Evolutionary conservation across 1,140 invertebrate species (phyloP).

Genomic region (Monomorium pharaonis): DNA sequence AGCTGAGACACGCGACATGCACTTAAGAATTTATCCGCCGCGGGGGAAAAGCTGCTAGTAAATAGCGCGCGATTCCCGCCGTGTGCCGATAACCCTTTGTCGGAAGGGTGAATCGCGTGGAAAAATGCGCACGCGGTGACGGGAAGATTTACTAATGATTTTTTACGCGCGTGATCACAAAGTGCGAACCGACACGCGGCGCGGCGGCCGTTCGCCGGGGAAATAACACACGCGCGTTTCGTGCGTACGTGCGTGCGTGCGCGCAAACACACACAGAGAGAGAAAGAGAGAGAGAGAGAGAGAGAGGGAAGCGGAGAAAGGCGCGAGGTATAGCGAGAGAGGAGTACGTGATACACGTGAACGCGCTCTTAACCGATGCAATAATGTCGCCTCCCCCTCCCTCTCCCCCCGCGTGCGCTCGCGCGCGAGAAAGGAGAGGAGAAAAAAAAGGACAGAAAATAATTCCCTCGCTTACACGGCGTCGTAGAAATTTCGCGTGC

Average conservation of each 20-base stretch:
- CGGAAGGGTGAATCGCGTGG: slow-evolving; percentile 2
- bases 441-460: slow-evolving; percentile 25
- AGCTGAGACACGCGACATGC: slow-evolving; percentile 25
- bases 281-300: too few species aligned
- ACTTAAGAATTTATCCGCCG: slow-evolving; percentile 22
- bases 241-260: slow-evolving; percentile 28
- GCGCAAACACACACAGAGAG: too few species aligned
- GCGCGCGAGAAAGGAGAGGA: neutral
- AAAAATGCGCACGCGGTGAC: neutral
- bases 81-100: slow-evolving; percentile 21
- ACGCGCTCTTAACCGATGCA: slow-evolving; percentile 74
- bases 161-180: slow-evolving; percentile 19
- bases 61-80: neutral
- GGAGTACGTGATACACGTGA: slow-evolving; percentile 65
- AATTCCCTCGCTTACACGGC: slow-evolving; percentile 43
- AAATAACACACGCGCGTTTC: slow-evolving; percentile 53
- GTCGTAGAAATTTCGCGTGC: slow-evolving; percentile 37
- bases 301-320: slow-evolving; percentile 34
- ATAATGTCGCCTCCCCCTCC: slow-evolving; percentile 78
- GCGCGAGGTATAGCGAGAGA: neutral
- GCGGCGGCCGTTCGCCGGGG: slow-evolving; percentile 9
- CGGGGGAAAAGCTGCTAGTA: neutral
- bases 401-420: neutral
- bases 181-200: neutral
- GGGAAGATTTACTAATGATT: slow-evolving; percentile 39